Evolutionary conservation across 2,888 invertebrate genomes (phyloP).

Genomic region (Anticlea derivata): DNA sequence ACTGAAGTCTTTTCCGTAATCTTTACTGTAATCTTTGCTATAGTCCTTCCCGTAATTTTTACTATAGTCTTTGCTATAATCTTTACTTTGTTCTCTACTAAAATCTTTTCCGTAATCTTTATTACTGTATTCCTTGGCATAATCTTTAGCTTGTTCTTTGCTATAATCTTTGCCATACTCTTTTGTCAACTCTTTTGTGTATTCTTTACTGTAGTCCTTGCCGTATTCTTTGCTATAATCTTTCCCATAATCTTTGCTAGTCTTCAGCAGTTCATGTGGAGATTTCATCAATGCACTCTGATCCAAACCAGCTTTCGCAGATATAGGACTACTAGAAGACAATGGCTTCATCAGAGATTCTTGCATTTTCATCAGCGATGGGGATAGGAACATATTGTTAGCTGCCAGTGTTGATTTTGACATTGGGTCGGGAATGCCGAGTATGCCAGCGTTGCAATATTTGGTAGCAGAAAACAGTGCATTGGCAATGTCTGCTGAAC

Average conservation of each 20-base stretch:
- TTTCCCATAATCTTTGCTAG: conserved; percentile 33
- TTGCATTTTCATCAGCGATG: conserved; percentile 89
- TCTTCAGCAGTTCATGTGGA: conserved; percentile 39
- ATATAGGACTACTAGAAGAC: conserved; percentile 82
- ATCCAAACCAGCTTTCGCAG: conserved; percentile 72
- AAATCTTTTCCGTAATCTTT: conserved; percentile 60
- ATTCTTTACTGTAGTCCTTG: conserved; percentile 33
- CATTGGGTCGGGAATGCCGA: conserved; percentile 90
- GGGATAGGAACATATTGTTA: conserved; percentile 91
- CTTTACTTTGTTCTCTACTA: conserved; percentile 12
- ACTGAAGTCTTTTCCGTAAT: conserved; percentile 6
- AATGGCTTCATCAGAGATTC: conserved; percentile 85
- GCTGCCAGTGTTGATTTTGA: conserved; percentile 89
- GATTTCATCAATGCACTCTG: conserved; percentile 74
- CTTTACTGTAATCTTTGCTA: conserved; percentile 13
- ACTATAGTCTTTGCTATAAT: conserved; percentile 13
- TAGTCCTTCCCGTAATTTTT: conserved; percentile 65
- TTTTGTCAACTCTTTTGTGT: conserved; percentile 34
- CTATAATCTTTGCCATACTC: conserved; percentile 26
- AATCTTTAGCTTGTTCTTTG: conserved; percentile 25
- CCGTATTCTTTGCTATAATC: conserved; percentile 25
- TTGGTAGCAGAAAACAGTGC: conserved; percentile 87
- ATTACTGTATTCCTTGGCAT: conserved; percentile 25
- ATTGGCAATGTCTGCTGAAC: conserved; percentile 86
- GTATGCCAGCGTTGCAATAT: conserved; percentile 85